A percentile compares a stretch with the other conserved stretches of the same genome.
phyloP scores from a whole-genome alignment of 2,888 invertebrate species.

The Scaptomyza cyrtandrae region DNA sequence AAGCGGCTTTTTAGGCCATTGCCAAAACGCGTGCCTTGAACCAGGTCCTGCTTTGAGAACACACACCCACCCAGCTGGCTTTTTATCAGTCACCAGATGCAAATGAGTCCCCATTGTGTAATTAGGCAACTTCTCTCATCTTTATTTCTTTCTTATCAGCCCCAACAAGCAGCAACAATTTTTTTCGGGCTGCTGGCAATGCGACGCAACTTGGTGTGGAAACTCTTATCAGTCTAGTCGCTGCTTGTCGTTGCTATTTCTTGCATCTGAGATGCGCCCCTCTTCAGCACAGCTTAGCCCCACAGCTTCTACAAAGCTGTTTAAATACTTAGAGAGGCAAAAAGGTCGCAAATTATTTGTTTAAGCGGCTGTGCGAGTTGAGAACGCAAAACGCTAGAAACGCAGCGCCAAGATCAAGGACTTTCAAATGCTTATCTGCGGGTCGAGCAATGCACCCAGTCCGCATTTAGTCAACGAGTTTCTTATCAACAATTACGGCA shows the following conservation, averaged over 20 bases:
- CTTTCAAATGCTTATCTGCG: conserved; percentile 67
- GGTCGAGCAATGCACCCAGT: conserved; percentile 79
- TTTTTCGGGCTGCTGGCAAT: conserved; percentile 38
- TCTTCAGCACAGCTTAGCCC: background rate
- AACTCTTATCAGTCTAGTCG: conserved; percentile 48
- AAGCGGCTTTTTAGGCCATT: conserved; percentile 54
- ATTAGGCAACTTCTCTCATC: conserved; percentile 41
- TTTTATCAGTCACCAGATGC: conserved; percentile 57
- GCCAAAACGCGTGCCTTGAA: conserved; percentile 41
- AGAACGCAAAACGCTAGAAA: conserved; percentile 35
- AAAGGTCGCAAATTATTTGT: conserved; percentile 23
- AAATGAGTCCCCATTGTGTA: conserved; percentile 68
- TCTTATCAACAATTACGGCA: conserved; percentile 54
- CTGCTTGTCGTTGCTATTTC: conserved; percentile 29
- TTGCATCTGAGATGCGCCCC: conserved; percentile 43
- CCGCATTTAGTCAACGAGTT: conserved; percentile 77
- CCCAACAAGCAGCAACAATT: conserved; percentile 14
- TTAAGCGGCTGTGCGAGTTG: conserved; percentile 64
- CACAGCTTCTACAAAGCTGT: conserved; percentile 9
- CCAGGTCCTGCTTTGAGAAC: conserved; percentile 6
- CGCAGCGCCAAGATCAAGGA: conserved; percentile 80
- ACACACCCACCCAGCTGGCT: conserved; percentile 16
- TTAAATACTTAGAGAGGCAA: conserved; percentile 16
- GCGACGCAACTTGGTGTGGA: conserved; percentile 45
- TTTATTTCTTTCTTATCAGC: conserved; percentile 28